Evolutionary conservation across 2,888 invertebrate genomes (phyloP).

Genomic region (Ptycholaimellus sp.): DNA sequence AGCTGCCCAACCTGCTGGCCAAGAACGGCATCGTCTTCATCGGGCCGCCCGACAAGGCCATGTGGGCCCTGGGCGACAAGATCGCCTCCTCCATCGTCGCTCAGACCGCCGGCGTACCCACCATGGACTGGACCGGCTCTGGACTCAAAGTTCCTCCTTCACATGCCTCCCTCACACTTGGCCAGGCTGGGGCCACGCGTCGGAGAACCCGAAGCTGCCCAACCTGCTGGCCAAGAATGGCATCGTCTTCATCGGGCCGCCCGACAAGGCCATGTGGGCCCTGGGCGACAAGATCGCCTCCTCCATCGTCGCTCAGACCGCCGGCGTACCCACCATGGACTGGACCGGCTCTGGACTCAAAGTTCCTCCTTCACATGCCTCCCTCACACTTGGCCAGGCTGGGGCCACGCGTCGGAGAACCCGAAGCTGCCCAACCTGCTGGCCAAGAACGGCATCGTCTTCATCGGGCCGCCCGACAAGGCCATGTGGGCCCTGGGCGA

Average conservation of each 20-base stretch:
- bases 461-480: constrained; percentile 60
- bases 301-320: constrained; percentile 64
- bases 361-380: no score
- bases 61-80: constrained; percentile 96
- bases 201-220: constrained; percentile 90
- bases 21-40: constrained; percentile 73
- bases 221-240: constrained; percentile 67
- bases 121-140: constrained; percentile 81
- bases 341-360: constrained; percentile 55
- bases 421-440: constrained; percentile 83
- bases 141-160: no score
- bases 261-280: constrained; percentile 78
- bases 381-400: constrained; percentile 99
- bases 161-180: no score
- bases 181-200: constrained; percentile 98
- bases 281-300: constrained; percentile 93
- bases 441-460: constrained; percentile 62
- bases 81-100: constrained; percentile 92
- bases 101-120: constrained; percentile 65
- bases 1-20: constrained; percentile 71
- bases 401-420: constrained; percentile 96
- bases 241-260: constrained; percentile 74
- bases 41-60: constrained; percentile 61
- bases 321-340: constrained; percentile 74
- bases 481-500: constrained; percentile 98